Conservation (phyloP, 2,888 invertebrate genomes). For the Nipponacmea schrenckii region DNA sequence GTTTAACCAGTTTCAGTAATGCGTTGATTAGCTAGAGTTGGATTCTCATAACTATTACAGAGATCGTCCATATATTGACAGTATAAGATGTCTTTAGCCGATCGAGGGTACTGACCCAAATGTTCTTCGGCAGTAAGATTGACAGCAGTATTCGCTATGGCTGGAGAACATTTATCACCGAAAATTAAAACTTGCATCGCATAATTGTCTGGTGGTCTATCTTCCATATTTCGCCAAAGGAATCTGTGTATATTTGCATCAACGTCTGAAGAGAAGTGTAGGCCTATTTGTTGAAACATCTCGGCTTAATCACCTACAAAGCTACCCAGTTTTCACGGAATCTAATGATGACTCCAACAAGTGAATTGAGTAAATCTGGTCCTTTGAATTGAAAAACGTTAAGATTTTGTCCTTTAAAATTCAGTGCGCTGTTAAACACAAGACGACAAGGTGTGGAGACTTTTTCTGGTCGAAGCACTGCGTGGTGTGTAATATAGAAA, state of each 20-base stretch:
- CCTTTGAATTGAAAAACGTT: not conserved
- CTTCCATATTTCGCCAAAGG: conserved; percentile 3
- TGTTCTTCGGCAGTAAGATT: not conserved
- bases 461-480: not conserved
- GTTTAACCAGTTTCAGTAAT: not conserved
- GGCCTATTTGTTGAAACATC: not conserved
- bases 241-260: not conserved
- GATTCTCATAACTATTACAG: not conserved
- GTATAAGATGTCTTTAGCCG: not conserved
- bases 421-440: not conserved
- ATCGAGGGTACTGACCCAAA: not conserved
- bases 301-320: not conserved
- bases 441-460: not conserved
- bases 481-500: not conserved
- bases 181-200: not conserved
- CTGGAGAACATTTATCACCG: conserved; percentile 1
- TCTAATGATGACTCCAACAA: not conserved
- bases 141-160: not conserved
- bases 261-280: not conserved
- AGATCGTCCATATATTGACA: not conserved
- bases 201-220: conserved; percentile 1
- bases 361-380: not conserved
- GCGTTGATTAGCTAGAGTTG: not conserved
- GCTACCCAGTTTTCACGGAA: not conserved
- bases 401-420: not conserved